These are phyloP conservation scores for Aethina tumida DNA, from an alignment of 1,140 invertebrate species.

Conservation along the genomic window DNA sequence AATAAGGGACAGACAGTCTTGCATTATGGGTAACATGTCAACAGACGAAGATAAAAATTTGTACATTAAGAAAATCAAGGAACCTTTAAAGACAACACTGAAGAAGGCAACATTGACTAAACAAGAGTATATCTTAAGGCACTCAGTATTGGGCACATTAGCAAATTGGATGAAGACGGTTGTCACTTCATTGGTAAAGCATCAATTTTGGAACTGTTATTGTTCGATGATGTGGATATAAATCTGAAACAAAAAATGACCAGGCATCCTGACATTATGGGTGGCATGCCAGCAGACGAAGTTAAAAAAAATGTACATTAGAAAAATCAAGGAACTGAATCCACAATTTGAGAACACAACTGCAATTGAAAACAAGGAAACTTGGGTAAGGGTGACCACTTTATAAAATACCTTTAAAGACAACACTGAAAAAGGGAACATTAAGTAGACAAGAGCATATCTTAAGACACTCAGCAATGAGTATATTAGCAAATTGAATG, in stretches of 20 bases:
- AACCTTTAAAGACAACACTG: constrained; percentile 51
- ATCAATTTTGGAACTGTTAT: no score
- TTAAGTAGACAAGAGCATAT: no score
- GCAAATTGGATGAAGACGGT: constrained; percentile 50
- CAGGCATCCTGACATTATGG: no score
- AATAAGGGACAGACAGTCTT: no score
- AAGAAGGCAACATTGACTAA: constrained; percentile 44
- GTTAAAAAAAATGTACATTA: constrained; percentile 72
- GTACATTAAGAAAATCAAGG: no score
- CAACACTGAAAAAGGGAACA: constrained; percentile 48
- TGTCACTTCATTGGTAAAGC: no score
- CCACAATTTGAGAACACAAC: constrained; percentile 42
- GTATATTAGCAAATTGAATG: constrained; percentile 44
- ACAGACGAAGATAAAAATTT: no score
- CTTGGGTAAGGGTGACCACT: constrained; percentile 66
- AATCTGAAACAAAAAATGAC: no score
- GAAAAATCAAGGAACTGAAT: constrained; percentile 52
- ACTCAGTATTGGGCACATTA: constrained; percentile 36
- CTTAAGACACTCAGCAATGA: constrained; percentile 29
- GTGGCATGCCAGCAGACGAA: no score
- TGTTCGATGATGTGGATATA: no score
- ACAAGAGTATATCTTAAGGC: constrained; percentile 11
- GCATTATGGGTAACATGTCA: no score
- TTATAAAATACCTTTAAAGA: constrained; percentile 64
- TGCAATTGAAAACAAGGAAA: constrained; percentile 14